Conservation (phyloP, 2,113 vertebrate genomes). For the Emydocephalus ijimae region DNA sequence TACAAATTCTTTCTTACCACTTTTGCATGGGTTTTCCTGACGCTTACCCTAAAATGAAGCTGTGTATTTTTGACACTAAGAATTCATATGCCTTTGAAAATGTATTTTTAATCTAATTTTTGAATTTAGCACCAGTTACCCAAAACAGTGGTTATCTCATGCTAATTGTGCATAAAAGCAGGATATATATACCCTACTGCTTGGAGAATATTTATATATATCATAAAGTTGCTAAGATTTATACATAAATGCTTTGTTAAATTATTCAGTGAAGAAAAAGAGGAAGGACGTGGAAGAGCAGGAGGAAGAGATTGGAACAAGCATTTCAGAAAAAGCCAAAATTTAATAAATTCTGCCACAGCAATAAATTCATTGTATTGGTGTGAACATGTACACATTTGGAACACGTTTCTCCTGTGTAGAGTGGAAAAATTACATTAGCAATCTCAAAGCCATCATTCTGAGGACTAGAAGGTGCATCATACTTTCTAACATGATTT, state of each 20-base stretch:
- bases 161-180: neutral
- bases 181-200: neutral
- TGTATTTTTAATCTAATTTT: neutral
- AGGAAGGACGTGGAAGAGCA: neutral
- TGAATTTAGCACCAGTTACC: neutral
- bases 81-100: neutral
- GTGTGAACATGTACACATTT: neutral
- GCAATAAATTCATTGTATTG: neutral
- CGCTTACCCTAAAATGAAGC: neutral
- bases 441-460: neutral
- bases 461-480: neutral
- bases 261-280: neutral
- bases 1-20: neutral
- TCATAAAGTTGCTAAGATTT: neutral
- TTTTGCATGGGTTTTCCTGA: neutral
- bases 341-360: neutral
- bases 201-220: neutral
- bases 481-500: neutral
- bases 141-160: neutral
- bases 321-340: neutral
- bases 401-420: neutral
- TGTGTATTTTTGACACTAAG: neutral
- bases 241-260: neutral
- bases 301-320: neutral
- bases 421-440: neutral